These are phyloP conservation scores for Sakesphorus luctuosus DNA, from an alignment of 2,113 vertebrate genomes.

Conservation along the genomic window DNA sequence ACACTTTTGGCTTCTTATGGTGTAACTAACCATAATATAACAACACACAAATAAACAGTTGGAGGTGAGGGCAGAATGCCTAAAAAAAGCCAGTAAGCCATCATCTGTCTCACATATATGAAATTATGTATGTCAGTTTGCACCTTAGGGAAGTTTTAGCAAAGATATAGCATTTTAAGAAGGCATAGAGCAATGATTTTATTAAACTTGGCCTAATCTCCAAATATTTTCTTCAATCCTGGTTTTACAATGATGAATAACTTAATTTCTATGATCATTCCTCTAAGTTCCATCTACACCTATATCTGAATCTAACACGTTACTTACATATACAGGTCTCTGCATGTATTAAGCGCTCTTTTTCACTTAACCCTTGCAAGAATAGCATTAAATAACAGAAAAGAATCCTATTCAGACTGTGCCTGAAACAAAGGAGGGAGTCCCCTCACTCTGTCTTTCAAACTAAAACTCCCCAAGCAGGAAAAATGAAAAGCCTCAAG, in stretches of 20 bases:
- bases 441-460: neutral
- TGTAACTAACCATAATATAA: neutral
- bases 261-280: neutral
- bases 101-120: neutral
- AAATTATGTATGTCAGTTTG: neutral
- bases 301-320: neutral
- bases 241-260: neutral
- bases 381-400: neutral
- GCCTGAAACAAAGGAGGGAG: neutral
- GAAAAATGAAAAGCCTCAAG: neutral
- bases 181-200: neutral
- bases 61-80: neutral
- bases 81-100: neutral
- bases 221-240: neutral
- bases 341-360: neutral
- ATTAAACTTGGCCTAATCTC: neutral
- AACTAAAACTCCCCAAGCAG: neutral
- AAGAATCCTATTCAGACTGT: neutral
- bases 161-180: neutral
- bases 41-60: neutral
- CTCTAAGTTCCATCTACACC: neutral
- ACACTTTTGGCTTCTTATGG: neutral
- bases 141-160: neutral
- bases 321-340: neutral
- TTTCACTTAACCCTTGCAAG: neutral